Evolutionary conservation across 92 coral and sea anemone species (phyloP), one percentile per base, ranked within the genome.

Genomic region (Muricea muricata): DNA sequence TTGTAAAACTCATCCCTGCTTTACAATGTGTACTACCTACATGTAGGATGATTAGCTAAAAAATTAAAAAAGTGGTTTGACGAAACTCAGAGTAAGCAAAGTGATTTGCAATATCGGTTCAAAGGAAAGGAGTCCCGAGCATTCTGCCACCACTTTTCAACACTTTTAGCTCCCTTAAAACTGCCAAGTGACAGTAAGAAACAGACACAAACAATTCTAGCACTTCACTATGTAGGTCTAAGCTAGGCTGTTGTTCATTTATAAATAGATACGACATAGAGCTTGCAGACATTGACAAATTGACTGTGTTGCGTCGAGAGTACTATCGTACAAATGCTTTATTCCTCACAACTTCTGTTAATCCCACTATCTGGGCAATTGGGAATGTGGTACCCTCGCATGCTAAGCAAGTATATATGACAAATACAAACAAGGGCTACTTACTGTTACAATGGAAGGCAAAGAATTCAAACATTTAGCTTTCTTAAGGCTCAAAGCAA

Each of bases 401-500:
- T 91, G 91, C 91, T 18, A 71, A 57, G 50, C 54, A 84, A 1
- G 87, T n/a, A n/a, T 91, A 13, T 84, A 66, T 74, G 71, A 84
- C 75, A 91, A 31, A 10, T 88, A 89, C 65, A 23, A 72, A 6
- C 92, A 88, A 45, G 90, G 94, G 6, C 92, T 91, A 8, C 66
- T 82, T 13, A 91, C 94, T n/a, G 92, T 89, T 0, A 91, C 94
- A 11, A 85, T 86, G 94, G 92, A 91, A 63, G 94, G 92, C 0
- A 81, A 86, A 25, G 94, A 89, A 55, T 92, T 92, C 1, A 91
- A 91, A 45, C 94, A 61, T 61, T 61, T 61, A 61, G 3, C 69
- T 65, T n/a, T n/a, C n/a, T 65, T 65, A 65, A 29, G n/a, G n/a
- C n/a, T n/a, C n/a, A n/a, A n/a, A n/a, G n/a, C n/a, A n/a, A n/a